Conservation (phyloP, 2,888 invertebrate species). For the Agrilus cyanescens region DNA sequence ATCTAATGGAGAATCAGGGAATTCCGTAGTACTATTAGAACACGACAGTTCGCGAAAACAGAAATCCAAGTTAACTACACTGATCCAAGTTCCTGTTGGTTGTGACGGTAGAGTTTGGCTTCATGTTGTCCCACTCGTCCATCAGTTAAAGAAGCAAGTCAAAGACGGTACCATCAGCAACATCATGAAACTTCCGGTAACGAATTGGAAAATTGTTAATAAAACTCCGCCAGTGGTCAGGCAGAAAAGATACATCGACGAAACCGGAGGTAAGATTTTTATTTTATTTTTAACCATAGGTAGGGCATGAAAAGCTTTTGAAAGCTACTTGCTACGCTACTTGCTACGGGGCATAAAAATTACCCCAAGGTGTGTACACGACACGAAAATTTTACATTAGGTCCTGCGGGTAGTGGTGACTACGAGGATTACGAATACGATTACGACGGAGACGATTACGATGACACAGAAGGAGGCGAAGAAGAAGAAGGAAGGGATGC, state of each 20-base stretch:
- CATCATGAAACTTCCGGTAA: constrained; percentile 53
- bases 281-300: neutral
- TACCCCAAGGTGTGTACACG: too few relatives aligned
- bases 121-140: constrained; percentile 53
- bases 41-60: constrained; percentile 39
- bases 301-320: too few relatives aligned
- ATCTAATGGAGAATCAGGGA: constrained; percentile 34
- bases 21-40: constrained; percentile 40
- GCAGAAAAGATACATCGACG: constrained; percentile 9
- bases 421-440: constrained; percentile 35
- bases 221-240: constrained; percentile 23
- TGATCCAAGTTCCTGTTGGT: constrained; percentile 53
- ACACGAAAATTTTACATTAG: too few relatives aligned
- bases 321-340: too few relatives aligned
- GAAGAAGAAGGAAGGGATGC: constrained; percentile 5
- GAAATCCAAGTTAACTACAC: constrained; percentile 35
- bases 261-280: neutral
- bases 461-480: constrained; percentile 11
- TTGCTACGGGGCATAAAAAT: too few relatives aligned
- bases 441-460: constrained; percentile 28
- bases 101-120: constrained; percentile 60
- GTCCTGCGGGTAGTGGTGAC: constrained; percentile 24
- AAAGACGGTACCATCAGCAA: constrained; percentile 60
- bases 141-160: constrained; percentile 55
- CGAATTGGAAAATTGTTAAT: constrained; percentile 55